Evolutionary conservation across 2,797 vertebrate species (phyloP).

Genomic region (Coracias cyanogaster): DNA sequence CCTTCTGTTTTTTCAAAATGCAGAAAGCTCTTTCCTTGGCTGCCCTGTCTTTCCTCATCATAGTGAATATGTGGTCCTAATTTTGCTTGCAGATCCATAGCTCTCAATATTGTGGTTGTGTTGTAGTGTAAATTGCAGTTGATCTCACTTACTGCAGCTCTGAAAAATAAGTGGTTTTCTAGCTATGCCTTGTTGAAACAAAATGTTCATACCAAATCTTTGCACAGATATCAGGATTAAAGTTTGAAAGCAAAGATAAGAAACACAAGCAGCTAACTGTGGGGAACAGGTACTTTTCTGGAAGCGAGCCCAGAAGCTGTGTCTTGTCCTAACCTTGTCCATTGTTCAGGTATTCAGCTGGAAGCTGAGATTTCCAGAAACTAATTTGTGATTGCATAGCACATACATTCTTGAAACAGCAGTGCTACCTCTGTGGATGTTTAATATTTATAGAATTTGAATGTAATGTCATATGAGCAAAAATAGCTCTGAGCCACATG

Average conservation of each 20-base stretch:
- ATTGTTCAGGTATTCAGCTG: slow-evolving; percentile 41
- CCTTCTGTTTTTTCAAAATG: neutral
- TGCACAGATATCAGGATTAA: neutral
- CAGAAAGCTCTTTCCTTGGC: slow-evolving; percentile 8
- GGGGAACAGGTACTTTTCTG: slow-evolving; percentile 42
- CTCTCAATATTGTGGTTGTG: neutral
- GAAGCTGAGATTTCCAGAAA: slow-evolving; percentile 47
- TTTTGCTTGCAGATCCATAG: slow-evolving; percentile 46
- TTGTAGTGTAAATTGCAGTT: slow-evolving; percentile 33
- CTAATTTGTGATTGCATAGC: slow-evolving; percentile 29
- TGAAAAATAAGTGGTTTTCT: slow-evolving; percentile 31
- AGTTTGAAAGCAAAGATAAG: slow-evolving; percentile 24
- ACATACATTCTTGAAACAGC: slow-evolving; percentile 37
- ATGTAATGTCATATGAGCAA: slow-evolving; percentile 57
- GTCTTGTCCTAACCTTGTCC: slow-evolving; percentile 34
- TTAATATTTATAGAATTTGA: slow-evolving; percentile 61
- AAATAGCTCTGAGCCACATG: slow-evolving; percentile 65
- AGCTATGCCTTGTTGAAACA: neutral
- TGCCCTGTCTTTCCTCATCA: neutral
- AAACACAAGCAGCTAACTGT: slow-evolving; percentile 2
- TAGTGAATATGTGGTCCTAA: neutral
- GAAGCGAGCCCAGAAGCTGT: slow-evolving; percentile 3
- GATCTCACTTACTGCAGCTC: neutral
- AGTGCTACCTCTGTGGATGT: slow-evolving; percentile 34
- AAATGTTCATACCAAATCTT: neutral